phyloP scores from a whole-genome alignment of 2,888 invertebrate genomes.

The Ennomos erosarius region DNA sequence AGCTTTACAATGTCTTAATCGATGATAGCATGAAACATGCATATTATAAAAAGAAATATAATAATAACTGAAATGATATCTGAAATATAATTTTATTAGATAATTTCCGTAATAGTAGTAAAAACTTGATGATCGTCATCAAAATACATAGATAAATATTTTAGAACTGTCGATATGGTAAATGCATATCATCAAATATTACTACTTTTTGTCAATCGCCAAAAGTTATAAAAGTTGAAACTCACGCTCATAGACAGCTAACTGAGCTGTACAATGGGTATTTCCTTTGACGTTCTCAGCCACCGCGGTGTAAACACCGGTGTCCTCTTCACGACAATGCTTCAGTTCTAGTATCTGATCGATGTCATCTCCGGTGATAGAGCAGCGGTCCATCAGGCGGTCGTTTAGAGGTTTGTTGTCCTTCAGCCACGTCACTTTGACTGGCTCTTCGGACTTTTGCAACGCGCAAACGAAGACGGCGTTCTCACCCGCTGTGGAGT shows the following conservation, averaged over 20 bases:
- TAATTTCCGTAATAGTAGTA: slow-evolving; percentile 11
- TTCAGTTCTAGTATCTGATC: slow-evolving; percentile 89
- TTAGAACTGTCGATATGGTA: not conserved
- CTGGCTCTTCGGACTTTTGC: slow-evolving; percentile 84
- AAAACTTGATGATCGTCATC: slow-evolving; percentile 3
- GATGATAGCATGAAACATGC: slow-evolving; percentile 73
- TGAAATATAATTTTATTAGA: slow-evolving; percentile 19
- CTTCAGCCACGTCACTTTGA: slow-evolving; percentile 92
- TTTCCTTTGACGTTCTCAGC: slow-evolving; percentile 93
- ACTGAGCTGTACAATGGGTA: slow-evolving; percentile 93
- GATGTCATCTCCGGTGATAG: slow-evolving; percentile 84
- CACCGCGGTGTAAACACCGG: slow-evolving; percentile 95
- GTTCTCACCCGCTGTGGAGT: slow-evolving; percentile 91
- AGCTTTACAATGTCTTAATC: slow-evolving; percentile 80
- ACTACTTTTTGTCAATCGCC: slow-evolving; percentile 22
- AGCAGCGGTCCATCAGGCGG: slow-evolving; percentile 90
- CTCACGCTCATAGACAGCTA: slow-evolving; percentile 94
- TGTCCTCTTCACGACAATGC: slow-evolving; percentile 91
- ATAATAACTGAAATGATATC: slow-evolving; percentile 6
- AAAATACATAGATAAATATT: not conserved
- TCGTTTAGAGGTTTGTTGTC: slow-evolving; percentile 93
- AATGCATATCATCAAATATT: slow-evolving; percentile 18
- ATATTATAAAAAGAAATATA: slow-evolving; percentile 29
- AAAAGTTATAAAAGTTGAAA: slow-evolving; percentile 43
- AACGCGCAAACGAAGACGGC: slow-evolving; percentile 92